Conservation (phyloP, 2,888 invertebrate species). For the Drosophila leonis region DNA sequence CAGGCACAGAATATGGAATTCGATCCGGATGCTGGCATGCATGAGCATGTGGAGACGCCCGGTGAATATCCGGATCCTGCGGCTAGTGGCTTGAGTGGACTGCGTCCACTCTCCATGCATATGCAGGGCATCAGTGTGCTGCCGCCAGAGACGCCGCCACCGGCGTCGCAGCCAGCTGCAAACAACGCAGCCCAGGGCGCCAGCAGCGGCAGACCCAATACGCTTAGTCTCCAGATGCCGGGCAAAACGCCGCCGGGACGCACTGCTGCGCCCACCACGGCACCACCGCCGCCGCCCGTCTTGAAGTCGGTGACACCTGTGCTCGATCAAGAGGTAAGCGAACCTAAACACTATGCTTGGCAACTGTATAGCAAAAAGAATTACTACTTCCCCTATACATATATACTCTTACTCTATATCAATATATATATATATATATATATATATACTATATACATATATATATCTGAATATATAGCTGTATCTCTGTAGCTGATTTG, state of each 20-base stretch:
- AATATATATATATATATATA: conserved; percentile 13
- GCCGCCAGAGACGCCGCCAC: conserved; percentile 86
- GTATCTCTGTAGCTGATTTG: conserved; percentile 56
- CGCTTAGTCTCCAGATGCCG: conserved; percentile 65
- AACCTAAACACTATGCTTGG: background rate
- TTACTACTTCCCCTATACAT: conserved; percentile 28
- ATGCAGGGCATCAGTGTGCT: conserved; percentile 86
- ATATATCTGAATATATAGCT: conserved; percentile 24
- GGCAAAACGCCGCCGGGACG: conserved; percentile 57
- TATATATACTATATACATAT: conserved; percentile 13
- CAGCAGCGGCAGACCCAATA: conserved; percentile 62
- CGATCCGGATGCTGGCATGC: conserved; percentile 86
- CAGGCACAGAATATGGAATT: conserved; percentile 87
- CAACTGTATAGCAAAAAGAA: conserved; percentile 38
- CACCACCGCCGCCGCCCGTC: conserved; percentile 86
- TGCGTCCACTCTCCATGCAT: conserved; percentile 90
- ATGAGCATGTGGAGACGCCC: conserved; percentile 89
- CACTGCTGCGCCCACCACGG: conserved; percentile 79
- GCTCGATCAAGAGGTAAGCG: conserved; percentile 88
- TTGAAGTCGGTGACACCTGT: conserved; percentile 85
- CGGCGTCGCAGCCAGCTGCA: conserved; percentile 18
- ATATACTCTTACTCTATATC: conserved; percentile 9
- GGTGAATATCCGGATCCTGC: conserved; percentile 92
- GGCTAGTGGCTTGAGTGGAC: conserved; percentile 91
- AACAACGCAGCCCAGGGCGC: conserved; percentile 34